Base-by-base conservation (phyloP, 2,888 invertebrate genomes). In the Chymomyza amoena region DNA sequence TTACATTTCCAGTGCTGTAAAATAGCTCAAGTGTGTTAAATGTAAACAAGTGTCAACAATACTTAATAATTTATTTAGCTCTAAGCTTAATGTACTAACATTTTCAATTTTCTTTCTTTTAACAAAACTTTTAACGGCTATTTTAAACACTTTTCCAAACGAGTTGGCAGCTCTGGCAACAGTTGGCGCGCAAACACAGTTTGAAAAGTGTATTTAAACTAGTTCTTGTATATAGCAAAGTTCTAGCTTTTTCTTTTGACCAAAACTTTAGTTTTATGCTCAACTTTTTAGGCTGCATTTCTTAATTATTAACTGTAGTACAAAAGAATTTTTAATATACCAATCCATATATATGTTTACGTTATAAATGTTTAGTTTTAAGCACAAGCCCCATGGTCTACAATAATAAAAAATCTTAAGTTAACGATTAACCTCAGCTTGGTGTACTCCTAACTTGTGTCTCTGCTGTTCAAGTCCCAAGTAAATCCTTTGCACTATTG, bases 331-430 rank as follows among this genome's bases (percentile, higher is more conserved):
- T 75, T 73, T 75, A n/a, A n/a, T 75, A 72, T 69, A 70, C 51
- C 64, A 25, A 62, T 52, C 72, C 66, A 67, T 60, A 65, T 74
- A 61, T 78, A 75, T 82, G 79, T 82, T 81, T 84, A 70, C 84
- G 87, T 81, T 85, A 87, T 82, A 80, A 87, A 85, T 83, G 87
- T 87, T 76, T 87, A 83, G 82, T 69, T 73, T 70, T 87, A 87
- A 87, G 79, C 39, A 45, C 39, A 45, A 45, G 39, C 39, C 39
- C 10, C 39, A 45, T 45, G 78, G 83, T 73, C 64, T 68, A 74
- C 64, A 79, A 81, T 76, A 87, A 79, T 65, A 69, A 66, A 66
- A 74, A 64, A 66, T 80, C 72, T 65, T 63, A 67, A 74, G 62
- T 61, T 72, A 70, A 61, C 61, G 67, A 52, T 28, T 66, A 77